Evolutionary conservation across 2,888 invertebrate species (phyloP).

Genomic region (Formica aserva): DNA sequence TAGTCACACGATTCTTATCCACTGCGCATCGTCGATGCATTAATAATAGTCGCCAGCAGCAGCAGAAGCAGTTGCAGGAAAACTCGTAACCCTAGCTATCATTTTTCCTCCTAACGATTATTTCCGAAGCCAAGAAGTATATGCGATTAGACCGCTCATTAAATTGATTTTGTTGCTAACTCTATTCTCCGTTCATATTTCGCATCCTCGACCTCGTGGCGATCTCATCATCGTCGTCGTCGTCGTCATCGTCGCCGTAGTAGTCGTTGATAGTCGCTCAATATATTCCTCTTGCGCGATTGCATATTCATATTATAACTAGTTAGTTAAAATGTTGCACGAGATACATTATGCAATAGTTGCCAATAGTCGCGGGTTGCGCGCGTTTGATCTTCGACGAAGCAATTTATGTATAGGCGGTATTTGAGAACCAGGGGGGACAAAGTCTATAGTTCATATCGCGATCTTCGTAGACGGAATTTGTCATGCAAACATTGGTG

Average conservation of each 20-base stretch:
- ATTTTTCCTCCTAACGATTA: slow-evolving; percentile 48
- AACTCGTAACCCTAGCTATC: slow-evolving; percentile 37
- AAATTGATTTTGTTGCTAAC: slow-evolving; percentile 61
- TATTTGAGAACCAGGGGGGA: slow-evolving; percentile 24
- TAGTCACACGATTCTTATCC: slow-evolving; percentile 37
- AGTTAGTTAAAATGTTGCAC: slow-evolving; percentile 68
- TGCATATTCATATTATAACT: slow-evolving; percentile 56
- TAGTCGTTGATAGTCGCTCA: slow-evolving; percentile 26
- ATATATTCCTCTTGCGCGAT: slow-evolving; percentile 57
- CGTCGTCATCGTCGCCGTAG: slow-evolving; percentile 28
- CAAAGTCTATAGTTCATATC: slow-evolving; percentile 49
- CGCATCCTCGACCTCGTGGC: slow-evolving; percentile 67
- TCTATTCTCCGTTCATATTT: slow-evolving; percentile 33
- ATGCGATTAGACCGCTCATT: slow-evolving; percentile 11
- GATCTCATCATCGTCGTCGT: slow-evolving; percentile 50
- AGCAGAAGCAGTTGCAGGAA: slow-evolving; percentile 23
- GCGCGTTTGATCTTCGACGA: slow-evolving; percentile 48
- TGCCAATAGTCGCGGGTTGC: slow-evolving; percentile 58
- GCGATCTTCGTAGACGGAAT: slow-evolving; percentile 41
- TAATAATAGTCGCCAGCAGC: slow-evolving; percentile 31
- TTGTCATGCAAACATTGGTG: slow-evolving; percentile 45
- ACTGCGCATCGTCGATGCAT: slow-evolving; percentile 48
- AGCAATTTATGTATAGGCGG: slow-evolving; percentile 34
- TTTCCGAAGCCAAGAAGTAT: slow-evolving; percentile 18
- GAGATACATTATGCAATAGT: slow-evolving; percentile 61